Conservation (phyloP, 1,140 invertebrate genomes). For the Panagrolaimus sp. region DNA sequence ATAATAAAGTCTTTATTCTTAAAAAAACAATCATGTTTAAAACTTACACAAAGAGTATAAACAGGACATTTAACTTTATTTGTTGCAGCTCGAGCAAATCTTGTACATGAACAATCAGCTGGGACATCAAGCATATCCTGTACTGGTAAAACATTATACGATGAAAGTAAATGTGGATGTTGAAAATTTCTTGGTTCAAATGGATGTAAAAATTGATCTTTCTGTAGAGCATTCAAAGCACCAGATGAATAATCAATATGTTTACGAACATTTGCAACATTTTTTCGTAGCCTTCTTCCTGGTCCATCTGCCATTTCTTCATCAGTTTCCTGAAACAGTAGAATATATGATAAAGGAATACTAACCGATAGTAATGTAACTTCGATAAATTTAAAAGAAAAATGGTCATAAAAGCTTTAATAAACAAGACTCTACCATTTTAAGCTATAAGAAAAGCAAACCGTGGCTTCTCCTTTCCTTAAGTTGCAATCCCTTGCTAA, state of each 20-base stretch:
- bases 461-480: too few species aligned
- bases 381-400: too few species aligned
- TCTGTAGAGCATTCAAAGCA: background rate
- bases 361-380: too few species aligned
- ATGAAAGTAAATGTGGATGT: constrained; percentile 31
- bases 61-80: constrained; percentile 99
- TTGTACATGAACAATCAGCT: constrained; percentile 89
- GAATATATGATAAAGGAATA: background rate
- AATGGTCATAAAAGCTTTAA: too few species aligned
- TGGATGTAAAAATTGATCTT: constrained; percentile 2
- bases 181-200: constrained; percentile 10
- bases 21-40: background rate
- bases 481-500: background rate
- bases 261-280: constrained; percentile 48
- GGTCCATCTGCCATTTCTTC: constrained; percentile 31
- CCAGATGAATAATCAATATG: constrained; percentile 45
- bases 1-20: constrained; percentile 9
- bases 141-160: constrained; percentile 47
- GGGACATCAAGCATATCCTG: constrained; percentile 71
- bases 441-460: too few species aligned
- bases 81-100: constrained; percentile 93
- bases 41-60: constrained; percentile 78
- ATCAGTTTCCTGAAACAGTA: background rate
- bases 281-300: constrained; percentile 39
- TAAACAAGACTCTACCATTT: too few species aligned